phyloP scores from a whole-genome alignment of 2,888 invertebrate genomes.

The Athrips mouffetella region DNA sequence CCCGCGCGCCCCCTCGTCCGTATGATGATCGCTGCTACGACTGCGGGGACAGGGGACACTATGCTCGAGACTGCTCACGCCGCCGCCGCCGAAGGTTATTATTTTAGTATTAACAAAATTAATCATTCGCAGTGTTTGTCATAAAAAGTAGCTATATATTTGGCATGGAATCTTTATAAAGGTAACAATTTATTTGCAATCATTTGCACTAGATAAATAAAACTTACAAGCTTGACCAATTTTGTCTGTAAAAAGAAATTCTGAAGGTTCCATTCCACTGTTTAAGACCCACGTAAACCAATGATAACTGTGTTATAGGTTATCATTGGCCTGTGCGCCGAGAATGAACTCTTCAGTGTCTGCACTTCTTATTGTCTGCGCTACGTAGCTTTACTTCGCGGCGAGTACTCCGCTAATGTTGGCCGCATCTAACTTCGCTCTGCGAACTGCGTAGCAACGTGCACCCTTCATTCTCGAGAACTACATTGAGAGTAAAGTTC shows the following conservation, averaged over 20 bases:
- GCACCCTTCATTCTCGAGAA: slow-evolving; percentile 68
- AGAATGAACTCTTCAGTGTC: slow-evolving; percentile 75
- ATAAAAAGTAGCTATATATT: slow-evolving; percentile 20
- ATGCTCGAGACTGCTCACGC: slow-evolving; percentile 92
- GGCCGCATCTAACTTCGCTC: slow-evolving; percentile 72
- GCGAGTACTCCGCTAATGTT: slow-evolving; percentile 70
- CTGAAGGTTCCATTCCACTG: slow-evolving; percentile 66
- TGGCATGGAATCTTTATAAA: slow-evolving; percentile 53
- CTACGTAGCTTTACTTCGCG: slow-evolving; percentile 76
- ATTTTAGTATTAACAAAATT: neutral
- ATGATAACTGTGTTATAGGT: slow-evolving; percentile 80
- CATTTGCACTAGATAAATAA: neutral
- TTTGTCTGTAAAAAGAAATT: too few relatives aligned
- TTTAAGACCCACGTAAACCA: slow-evolving; percentile 69
- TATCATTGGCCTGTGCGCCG: slow-evolving; percentile 79
- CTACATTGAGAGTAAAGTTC: slow-evolving; percentile 69
- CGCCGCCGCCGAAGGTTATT: slow-evolving; percentile 80
- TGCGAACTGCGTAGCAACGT: slow-evolving; percentile 74
- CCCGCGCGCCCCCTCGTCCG: slow-evolving; percentile 85
- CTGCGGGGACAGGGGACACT: slow-evolving; percentile 95
- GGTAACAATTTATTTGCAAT: too few relatives aligned
- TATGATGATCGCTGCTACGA: slow-evolving; percentile 96
- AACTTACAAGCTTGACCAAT: too few relatives aligned
- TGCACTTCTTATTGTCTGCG: slow-evolving; percentile 78
- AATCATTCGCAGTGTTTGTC: slow-evolving; percentile 18